Evolutionary conservation across 2,797 vertebrate species (phyloP), one percentile per base, ranked within the genome.

Genomic region (Okamejei kenojei): DNA sequence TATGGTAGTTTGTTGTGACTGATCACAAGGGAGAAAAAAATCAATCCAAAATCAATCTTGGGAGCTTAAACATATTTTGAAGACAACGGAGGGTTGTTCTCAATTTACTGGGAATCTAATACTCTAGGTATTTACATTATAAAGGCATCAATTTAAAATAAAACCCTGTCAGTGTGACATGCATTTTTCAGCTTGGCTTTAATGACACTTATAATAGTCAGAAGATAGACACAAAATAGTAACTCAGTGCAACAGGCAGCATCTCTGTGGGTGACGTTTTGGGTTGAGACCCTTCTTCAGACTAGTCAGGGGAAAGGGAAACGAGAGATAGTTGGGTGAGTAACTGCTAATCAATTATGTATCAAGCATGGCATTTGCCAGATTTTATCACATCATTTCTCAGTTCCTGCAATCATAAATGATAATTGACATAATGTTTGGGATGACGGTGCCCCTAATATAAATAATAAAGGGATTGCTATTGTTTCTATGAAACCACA

Each of bases 331-430:
- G 45, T 54, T 54, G 45, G 74, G 38, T 92, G 71, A 76, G 71
- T 92, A 76, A 92, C 35, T 45, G 45, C 68, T 29, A 54, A 76
- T 92, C 71, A 92, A 92, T 92, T 92, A 92, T 92, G 74, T 74
- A 92, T 92, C 68, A 26, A 45, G 21, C 11, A 54, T 92, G 71
- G 74, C 38, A 73, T 92, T 29, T 35, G n/a, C 63, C 84, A 76
- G 71, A 54, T 76, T 10, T n/a, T 15, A 58, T 17, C 35, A 29
- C 90, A 76, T 76, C 23, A 73, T 76, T 92, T 92, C 35, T 76
- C 71, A 29, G 6, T 38, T 19, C 74, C 58, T 92, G 90, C 54
- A 11, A 13, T 92, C 26, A 58, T 58, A 74, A 74, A 26, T 68
- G 5, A 26, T 21, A 92, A 38, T 92, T 76, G 45, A 76, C 1